A percentile compares a stretch with the other conserved stretches of the same genome.
Conservation (phyloP, 2,797 vertebrate species). For the Crocidura indochinensis region DNA sequence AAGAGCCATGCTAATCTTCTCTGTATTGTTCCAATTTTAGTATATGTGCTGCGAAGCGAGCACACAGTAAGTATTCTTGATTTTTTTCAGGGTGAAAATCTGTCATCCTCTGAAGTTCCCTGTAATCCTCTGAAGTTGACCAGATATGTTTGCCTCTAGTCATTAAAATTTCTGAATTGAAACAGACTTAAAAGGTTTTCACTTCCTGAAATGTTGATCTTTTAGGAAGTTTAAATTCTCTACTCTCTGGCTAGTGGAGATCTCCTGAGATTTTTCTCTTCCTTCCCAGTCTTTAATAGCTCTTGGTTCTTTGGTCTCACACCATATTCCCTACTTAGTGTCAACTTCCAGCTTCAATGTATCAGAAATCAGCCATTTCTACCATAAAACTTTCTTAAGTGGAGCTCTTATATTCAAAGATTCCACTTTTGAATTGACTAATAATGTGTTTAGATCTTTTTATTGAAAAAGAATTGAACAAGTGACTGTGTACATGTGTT, state of each 20-base stretch:
- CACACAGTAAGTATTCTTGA: background rate
- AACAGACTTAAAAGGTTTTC: slow-evolving; percentile 17
- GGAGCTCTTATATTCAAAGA: slow-evolving; percentile 27
- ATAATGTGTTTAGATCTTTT: slow-evolving; percentile 35
- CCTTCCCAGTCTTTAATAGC: background rate
- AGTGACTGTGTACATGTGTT: background rate
- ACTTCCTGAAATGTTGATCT: background rate
- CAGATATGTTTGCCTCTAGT: background rate
- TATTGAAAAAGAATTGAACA: background rate
- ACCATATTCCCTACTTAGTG: background rate
- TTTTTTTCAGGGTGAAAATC: slow-evolving; percentile 21
- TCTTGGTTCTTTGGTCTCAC: background rate
- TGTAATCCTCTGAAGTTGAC: slow-evolving; percentile 9
- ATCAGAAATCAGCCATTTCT: background rate
- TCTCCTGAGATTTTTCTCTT: slow-evolving; percentile 19
- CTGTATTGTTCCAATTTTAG: too few species aligned
- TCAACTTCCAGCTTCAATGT: background rate
- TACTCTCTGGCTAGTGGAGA: background rate
- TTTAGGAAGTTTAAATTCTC: slow-evolving; percentile 12
- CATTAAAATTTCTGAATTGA: slow-evolving; percentile 40
- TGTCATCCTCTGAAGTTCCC: background rate
- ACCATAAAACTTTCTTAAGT: background rate
- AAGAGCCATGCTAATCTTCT: too few species aligned
- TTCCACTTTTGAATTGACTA: background rate
- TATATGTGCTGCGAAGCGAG: too few species aligned